A percentile compares a stretch with the other conserved stretches of the same genome.
These are phyloP conservation scores for Nothocercus nigrocapillus DNA, from an alignment of 2,113 vertebrate genomes.

Conservation along the genomic window DNA sequence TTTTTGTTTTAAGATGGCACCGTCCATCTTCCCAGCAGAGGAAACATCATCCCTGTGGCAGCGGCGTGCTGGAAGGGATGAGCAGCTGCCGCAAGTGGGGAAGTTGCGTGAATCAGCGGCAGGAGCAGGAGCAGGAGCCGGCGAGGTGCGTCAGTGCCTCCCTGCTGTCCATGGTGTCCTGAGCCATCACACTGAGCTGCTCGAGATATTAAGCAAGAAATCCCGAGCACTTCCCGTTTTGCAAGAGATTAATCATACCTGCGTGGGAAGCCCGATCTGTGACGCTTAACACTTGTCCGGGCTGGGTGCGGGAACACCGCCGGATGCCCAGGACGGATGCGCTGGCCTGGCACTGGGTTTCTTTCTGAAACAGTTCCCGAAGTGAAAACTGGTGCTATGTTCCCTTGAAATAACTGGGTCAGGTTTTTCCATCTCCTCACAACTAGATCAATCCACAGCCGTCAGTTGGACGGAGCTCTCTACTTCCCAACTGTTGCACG, in stretches of 20 bases:
- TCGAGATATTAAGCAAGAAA: slow-evolving; percentile 44
- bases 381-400: not conserved
- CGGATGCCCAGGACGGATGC: not conserved
- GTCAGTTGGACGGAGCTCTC: not conserved
- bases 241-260: slow-evolving; percentile 32
- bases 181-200: slow-evolving; percentile 18
- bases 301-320: fast-evolving
- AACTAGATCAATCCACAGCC: not conserved
- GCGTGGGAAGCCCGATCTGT: slow-evolving; percentile 8
- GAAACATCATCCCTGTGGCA: not conserved
- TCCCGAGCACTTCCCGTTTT: not conserved
- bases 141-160: slow-evolving; percentile 40
- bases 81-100: not conserved
- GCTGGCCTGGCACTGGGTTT: not conserved
- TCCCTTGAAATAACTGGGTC: not conserved
- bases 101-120: not conserved
- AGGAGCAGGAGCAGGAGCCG: slow-evolving; percentile 26
- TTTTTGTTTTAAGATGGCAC: not conserved
- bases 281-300: not conserved
- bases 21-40: not conserved
- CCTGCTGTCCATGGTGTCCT: slow-evolving; percentile 15
- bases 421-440: not conserved
- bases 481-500: not conserved
- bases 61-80: not conserved
- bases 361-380: not conserved